Evolutionary conservation across 1,140 invertebrate genomes (phyloP), one percentile per base, ranked within the genome.

Genomic region (Atta cephalotes): DNA sequence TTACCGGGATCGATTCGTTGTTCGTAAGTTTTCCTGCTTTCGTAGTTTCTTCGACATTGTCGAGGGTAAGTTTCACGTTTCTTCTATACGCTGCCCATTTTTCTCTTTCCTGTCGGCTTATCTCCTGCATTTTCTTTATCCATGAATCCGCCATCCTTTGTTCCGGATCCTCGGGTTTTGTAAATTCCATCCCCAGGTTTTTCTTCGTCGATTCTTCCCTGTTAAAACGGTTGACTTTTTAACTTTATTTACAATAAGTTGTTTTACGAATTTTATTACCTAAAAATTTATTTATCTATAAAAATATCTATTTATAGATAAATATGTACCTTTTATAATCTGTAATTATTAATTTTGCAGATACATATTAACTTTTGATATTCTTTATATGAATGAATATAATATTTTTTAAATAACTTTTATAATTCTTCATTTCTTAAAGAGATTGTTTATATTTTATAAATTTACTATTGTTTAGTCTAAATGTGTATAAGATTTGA

Each of bases 111-210:
- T 79, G 74, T 77, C 71, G 81, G 66, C 66, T 89, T 74, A 90
- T 68, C 66, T 89, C 81, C 39, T 81, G 85, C 89, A 89, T 90
- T 84, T 90, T 85, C 74, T 77, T 80, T 71, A 87, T 65, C 85
- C 89, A 74, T 51, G 79, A 63, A 51, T 90, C 60, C 49, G 28
- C 51, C 66, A 51, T 53, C 35, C 45, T 58, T 60, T 56, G 53
- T 79, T 81, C 81, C 31, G 63, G 65, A 79, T 85, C 78, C 49
- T 85, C 80, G 51, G 53, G 35, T 66, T 87, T 72, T 76, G 86
- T 71, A 74, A 70, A 70, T 88, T 85, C 80, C 80, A 74, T 56
- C 49, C 18, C 25, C 45, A 81, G 18, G 51, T 77, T 87, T 85
- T 80, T 65, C 80, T 80, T n/a, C n/a, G 60, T 21, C 45, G 39